A percentile compares a stretch with the other conserved stretches of the same genome.
Evolutionary conservation across 1,140 invertebrate species (phyloP).

Genomic region (Portunus trituberculatus): DNA sequence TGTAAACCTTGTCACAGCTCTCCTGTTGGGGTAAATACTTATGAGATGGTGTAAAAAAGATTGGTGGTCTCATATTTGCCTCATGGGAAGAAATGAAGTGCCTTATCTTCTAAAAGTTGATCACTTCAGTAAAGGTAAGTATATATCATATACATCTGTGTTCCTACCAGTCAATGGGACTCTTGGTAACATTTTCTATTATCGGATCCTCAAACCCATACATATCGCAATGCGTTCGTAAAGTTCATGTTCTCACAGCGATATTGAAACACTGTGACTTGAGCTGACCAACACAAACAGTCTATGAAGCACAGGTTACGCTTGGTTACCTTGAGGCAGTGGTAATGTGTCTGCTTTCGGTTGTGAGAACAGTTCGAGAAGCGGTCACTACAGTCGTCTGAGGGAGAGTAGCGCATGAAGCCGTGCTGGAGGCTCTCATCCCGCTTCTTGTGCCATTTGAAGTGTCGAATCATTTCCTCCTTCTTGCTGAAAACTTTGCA

Average conservation of each 20-base stretch:
- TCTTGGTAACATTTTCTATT: too few relatives aligned
- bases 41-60: background rate
- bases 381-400: conserved; percentile 93
- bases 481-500: conserved; percentile 96
- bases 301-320: background rate
- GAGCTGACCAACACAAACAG: background rate
- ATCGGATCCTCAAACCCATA: too few relatives aligned
- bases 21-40: conserved; percentile 81
- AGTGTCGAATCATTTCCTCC: conserved; percentile 99
- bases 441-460: conserved; percentile 99
- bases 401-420: conserved; percentile 96
- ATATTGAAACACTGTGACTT: background rate
- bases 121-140: too few relatives aligned
- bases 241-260: background rate
- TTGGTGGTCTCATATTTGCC: too few relatives aligned
- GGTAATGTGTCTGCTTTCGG: conserved; percentile 98
- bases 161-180: too few relatives aligned
- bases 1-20: conserved; percentile 98
- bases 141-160: too few relatives aligned
- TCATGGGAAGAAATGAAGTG: too few relatives aligned
- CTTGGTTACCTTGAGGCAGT: conserved; percentile 91
- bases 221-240: too few relatives aligned
- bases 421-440: conserved; percentile 98
- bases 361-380: conserved; percentile 94
- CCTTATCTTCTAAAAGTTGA: too few relatives aligned